A percentile compares a stretch with the other conserved stretches of the same genome.
Conservation (phyloP, 2,113 vertebrate species). For the Oreochromis spilurus region DNA sequence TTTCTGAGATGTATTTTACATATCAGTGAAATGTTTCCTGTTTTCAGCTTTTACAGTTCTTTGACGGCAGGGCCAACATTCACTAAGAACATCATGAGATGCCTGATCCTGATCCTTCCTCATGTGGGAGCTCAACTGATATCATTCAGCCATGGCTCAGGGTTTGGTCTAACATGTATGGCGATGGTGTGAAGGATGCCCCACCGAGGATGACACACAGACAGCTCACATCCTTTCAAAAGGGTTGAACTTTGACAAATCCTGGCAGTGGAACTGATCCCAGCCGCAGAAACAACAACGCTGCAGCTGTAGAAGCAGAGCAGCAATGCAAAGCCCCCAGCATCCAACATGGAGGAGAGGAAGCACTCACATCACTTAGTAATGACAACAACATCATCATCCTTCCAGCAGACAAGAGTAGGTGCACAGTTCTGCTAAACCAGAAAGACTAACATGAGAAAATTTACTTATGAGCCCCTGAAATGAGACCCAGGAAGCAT, state of each 20-base stretch:
- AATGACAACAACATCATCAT: neutral
- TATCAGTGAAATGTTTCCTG: neutral
- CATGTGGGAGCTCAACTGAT: neutral
- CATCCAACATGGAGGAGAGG: neutral
- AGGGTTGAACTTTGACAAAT: neutral
- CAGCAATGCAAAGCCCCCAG: neutral
- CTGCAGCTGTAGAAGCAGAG: neutral
- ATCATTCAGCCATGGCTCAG: neutral
- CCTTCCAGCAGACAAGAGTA: neutral
- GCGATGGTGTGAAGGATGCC: neutral
- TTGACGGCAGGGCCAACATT: neutral
- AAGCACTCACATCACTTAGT: neutral
- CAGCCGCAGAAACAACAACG: neutral
- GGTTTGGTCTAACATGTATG: neutral
- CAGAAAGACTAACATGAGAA: neutral
- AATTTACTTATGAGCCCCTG: neutral
- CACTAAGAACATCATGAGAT: accelerated
- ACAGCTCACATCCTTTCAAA: neutral
- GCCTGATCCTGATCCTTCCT: neutral
- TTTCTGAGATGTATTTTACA: neutral
- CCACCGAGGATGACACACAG: neutral
- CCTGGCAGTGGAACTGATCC: neutral
- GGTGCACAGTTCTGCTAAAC: accelerated
- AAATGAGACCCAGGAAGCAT: neutral
- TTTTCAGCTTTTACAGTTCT: neutral